A percentile compares a stretch with the other conserved stretches of the same genome.
Conservation (phyloP, 1,140 invertebrate species). For the Homalodisca vitripennis region DNA sequence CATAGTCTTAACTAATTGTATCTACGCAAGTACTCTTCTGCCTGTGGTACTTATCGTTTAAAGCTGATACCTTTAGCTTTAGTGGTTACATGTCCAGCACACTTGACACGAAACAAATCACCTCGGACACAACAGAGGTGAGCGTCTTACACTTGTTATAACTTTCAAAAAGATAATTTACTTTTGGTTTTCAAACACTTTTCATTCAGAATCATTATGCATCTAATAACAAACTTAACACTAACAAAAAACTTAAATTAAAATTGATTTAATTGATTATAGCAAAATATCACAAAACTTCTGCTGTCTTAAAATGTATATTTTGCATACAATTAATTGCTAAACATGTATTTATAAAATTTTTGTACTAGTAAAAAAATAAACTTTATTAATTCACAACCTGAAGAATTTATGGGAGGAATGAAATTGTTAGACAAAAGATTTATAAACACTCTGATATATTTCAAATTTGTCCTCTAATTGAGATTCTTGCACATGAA, state of each 20-base stretch:
- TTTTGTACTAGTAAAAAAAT: too few species aligned
- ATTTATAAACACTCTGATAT: too few species aligned
- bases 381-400: too few species aligned
- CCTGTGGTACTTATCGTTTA: conserved; percentile 2
- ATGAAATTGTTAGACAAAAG: too few species aligned
- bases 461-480: too few species aligned
- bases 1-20: conserved; percentile 19
- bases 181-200: background rate
- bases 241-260: conserved; percentile 1
- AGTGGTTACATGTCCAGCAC: background rate
- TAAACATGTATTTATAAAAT: too few species aligned
- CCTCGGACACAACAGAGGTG: background rate
- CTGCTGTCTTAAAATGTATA: too few species aligned
- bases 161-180: too few species aligned
- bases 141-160: background rate
- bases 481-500: too few species aligned
- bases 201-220: background rate
- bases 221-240: conserved; percentile 11
- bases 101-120: background rate
- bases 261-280: conserved; percentile 3
- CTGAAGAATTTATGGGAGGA: too few species aligned
- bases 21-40: too few species aligned
- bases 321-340: too few species aligned
- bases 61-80: conserved; percentile 15
- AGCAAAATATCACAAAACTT: conserved; percentile 21